Percentiles rank a stretch among this genome's conserved stretches.
Conservation (phyloP, 1,140 invertebrate species). For the Cydia pomonella region DNA sequence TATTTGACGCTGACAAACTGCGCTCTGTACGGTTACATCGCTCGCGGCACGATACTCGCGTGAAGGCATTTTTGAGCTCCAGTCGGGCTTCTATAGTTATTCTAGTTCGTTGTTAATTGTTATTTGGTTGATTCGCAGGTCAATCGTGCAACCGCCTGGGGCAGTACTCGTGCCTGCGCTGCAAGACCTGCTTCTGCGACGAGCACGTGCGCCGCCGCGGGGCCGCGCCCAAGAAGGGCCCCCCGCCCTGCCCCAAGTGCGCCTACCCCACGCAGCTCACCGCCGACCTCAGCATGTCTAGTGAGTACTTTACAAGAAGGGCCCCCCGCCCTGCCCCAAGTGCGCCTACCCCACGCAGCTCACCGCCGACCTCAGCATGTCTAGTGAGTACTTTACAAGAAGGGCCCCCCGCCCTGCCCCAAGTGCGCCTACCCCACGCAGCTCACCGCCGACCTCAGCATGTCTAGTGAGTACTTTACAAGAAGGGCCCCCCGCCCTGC, state of each 20-base stretch:
- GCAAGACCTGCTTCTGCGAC: constrained; percentile 98
- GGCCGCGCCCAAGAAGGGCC: constrained; percentile 46
- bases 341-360: constrained; percentile 95
- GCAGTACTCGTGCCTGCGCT: constrained; percentile 96
- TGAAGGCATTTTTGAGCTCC: too few species aligned
- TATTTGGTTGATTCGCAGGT: constrained; percentile 72
- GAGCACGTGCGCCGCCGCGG: constrained; percentile 96
- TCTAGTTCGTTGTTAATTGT: too few species aligned
- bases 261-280: constrained; percentile 94
- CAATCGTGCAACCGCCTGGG: constrained; percentile 96
- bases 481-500: constrained; percentile 84
- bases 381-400: constrained; percentile 88
- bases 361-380: constrained; percentile 97
- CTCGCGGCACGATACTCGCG: too few species aligned
- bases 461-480: constrained; percentile 93
- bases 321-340: constrained; percentile 91
- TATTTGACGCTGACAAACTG: too few species aligned
- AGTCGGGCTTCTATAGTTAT: too few species aligned
- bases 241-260: constrained; percentile 95
- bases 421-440: constrained; percentile 96
- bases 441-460: constrained; percentile 96
- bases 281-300: constrained; percentile 97
- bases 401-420: constrained; percentile 88
- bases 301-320: constrained; percentile 83
- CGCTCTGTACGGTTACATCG: too few species aligned